These are phyloP conservation scores for Acanthurus tractus DNA, from an alignment of 2,797 vertebrate genomes.

Conservation along the genomic window DNA sequence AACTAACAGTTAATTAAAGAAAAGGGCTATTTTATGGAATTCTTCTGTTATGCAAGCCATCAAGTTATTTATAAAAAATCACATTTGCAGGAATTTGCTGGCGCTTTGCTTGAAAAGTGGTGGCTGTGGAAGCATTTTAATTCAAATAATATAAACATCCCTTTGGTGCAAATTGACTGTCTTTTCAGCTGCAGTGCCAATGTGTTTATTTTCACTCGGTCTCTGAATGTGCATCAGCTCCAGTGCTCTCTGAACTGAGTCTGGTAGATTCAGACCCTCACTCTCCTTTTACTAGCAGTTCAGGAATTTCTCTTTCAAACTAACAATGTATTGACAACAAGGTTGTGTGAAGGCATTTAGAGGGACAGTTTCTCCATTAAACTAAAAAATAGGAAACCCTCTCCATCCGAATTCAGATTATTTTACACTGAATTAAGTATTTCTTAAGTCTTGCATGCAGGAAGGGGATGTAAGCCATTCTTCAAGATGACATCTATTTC, in stretches of 20 bases:
- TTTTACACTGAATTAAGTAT: not conserved
- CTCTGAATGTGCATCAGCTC: not conserved
- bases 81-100: no score
- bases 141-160: conserved; percentile 5
- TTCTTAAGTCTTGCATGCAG: not conserved
- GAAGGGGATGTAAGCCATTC: not conserved
- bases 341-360: not conserved
- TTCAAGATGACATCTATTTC: not conserved
- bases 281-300: not conserved
- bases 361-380: not conserved
- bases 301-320: not conserved
- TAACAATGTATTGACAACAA: conserved; percentile 14
- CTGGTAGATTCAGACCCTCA: not conserved
- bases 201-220: conserved; percentile 17
- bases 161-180: not conserved
- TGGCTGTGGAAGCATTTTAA: not conserved
- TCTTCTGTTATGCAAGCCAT: not conserved
- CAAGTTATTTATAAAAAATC: not conserved
- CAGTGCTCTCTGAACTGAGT: not conserved
- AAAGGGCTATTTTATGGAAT: not conserved
- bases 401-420: not conserved
- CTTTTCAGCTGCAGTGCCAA: conserved; percentile 5
- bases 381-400: conserved; percentile 9
- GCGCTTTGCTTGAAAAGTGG: not conserved
- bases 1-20: not conserved